phyloP scores from a whole-genome alignment of 2,888 invertebrate genomes.

The Gerris lacustris region DNA sequence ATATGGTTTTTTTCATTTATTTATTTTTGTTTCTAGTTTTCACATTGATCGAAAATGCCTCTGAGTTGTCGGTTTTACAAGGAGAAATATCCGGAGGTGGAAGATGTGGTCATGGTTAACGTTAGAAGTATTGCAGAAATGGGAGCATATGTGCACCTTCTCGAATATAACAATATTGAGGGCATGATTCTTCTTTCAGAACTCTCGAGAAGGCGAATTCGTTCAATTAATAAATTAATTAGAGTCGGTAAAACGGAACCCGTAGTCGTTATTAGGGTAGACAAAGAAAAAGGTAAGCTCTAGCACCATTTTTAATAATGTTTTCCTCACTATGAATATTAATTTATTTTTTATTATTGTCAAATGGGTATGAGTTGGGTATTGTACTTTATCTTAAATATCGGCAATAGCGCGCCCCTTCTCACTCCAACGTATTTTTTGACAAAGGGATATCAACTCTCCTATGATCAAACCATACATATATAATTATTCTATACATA shows the following conservation, averaged over 20 bases:
- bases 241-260: conserved; percentile 97
- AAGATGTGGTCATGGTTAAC: conserved; percentile 99
- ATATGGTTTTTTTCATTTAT: background rate
- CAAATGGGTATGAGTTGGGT: too few relatives aligned
- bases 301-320: background rate
- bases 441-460: too few relatives aligned
- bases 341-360: too few relatives aligned
- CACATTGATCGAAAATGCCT: conserved; percentile 51
- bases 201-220: conserved; percentile 92
- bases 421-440: too few relatives aligned
- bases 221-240: conserved; percentile 98
- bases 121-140: conserved; percentile 97
- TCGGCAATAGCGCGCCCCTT: too few relatives aligned
- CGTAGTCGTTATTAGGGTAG: conserved; percentile 97
- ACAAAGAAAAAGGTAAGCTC: conserved; percentile 86
- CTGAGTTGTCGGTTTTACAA: conserved; percentile 93
- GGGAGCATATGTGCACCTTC: conserved; percentile 96
- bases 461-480: too few relatives aligned
- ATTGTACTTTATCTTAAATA: too few relatives aligned
- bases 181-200: conserved; percentile 98
- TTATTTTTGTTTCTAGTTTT: background rate
- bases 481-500: too few relatives aligned
- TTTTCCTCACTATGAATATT: too few relatives aligned
- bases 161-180: conserved; percentile 98
- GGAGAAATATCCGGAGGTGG: conserved; percentile 94